Evolutionary conservation across 1,140 invertebrate genomes (phyloP).

Genomic region (Bombus huntii): DNA sequence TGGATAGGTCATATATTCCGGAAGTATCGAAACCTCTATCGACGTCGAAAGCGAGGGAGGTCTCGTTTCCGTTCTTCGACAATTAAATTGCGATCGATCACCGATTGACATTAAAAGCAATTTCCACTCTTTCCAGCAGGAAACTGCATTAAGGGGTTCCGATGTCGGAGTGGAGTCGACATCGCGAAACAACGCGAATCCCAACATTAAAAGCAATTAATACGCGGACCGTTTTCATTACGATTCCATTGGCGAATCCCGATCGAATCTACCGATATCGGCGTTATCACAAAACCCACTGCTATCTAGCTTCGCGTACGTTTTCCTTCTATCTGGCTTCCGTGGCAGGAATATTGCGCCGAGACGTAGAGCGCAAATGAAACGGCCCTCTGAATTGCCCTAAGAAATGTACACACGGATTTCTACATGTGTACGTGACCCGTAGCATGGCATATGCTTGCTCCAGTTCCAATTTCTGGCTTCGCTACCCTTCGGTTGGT

Average conservation of each 20-base stretch:
- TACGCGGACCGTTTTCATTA: constrained; percentile 43
- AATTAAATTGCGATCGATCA: constrained; percentile 30
- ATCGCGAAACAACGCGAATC: constrained; percentile 11
- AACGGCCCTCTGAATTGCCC: constrained; percentile 51
- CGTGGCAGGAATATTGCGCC: constrained; percentile 37
- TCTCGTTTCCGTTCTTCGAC: neutral
- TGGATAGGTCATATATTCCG: no score
- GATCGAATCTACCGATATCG: constrained; percentile 20
- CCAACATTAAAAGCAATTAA: constrained; percentile 55
- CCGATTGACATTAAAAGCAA: constrained; percentile 30
- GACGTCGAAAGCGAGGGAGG: neutral
- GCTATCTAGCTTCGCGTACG: neutral
- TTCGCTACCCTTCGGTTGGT: neutral
- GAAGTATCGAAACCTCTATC: neutral
- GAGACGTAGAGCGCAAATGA: constrained; percentile 56
- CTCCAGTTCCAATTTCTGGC: constrained; percentile 46
- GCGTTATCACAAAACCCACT: constrained; percentile 16
- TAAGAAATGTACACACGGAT: constrained; percentile 42
- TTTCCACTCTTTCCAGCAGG: constrained; percentile 11
- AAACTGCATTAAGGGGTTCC: constrained; percentile 12
- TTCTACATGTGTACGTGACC: neutral
- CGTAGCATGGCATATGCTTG: neutral
- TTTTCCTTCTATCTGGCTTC: neutral
- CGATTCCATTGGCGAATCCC: neutral
- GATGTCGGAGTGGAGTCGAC: neutral